Base-by-base conservation (phyloP, 2,113 vertebrate species). In the Albula glossodonta region DNA sequence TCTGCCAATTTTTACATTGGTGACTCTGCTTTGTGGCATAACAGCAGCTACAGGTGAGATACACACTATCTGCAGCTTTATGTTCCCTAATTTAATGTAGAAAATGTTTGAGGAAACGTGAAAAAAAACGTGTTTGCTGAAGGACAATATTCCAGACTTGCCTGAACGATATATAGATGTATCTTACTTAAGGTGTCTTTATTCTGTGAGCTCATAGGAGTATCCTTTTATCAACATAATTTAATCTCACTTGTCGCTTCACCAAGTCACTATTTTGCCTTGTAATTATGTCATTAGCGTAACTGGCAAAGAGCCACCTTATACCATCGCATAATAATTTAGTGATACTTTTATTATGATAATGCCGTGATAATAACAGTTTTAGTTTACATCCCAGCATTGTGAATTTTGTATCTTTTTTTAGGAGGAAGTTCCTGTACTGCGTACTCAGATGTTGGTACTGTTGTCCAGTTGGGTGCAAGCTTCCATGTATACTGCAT, bases 401-500 rank as follows among this genome's bases (percentile, higher is more conserved):
- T 77, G 10, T 12, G 19, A 0, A 22, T 81, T n/a, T 82, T 53
- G 83, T 74, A 49, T 52, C 81, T 78, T 0, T 57, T 70, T 88
- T 8, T 84, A 94, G 93, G 89, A 74, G 25, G 86, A 50, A 88
- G 87, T 11, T 82, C 88, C 82, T 95, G 95, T n/a, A 0, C 25
- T 56, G 91, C 90, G 15, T 90, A 85, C 81, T 93, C 94, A 70
- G 93, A 85, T 5, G 48, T 31, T 56, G 90, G 93, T 0, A 1
- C 41, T 10, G 83, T 89, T 83, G 93, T 96, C 85, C 89, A 88
- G 6, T 87, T 84, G 48, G 91, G 91, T 56, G 87, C 90, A 7
- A 92, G 60, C 52, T 94, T 96, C 51, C 5, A 48, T 3, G 81
- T 96, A n/a, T 94, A 81, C 89, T 96, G 95, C 89, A 88, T 87